Evolutionary conservation across 2,113 vertebrate species (phyloP).

Genomic region (Paralichthys olivaceus): DNA sequence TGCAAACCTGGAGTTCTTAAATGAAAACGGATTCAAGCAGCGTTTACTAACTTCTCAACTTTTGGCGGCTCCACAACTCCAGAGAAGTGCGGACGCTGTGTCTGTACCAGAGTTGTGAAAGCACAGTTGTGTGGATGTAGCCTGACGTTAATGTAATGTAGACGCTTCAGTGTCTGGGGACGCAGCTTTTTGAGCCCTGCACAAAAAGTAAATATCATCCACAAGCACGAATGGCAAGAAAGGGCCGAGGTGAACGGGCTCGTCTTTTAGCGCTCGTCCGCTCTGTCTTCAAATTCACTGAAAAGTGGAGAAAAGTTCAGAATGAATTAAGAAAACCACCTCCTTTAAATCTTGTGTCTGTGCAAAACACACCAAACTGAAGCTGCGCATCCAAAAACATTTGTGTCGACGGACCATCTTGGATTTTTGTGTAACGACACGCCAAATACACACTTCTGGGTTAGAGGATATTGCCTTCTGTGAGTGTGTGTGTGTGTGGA

Average conservation of each 20-base stretch:
- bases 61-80: too few species aligned
- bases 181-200: too few species aligned
- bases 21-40: too few species aligned
- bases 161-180: too few species aligned
- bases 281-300: conserved; percentile 16
- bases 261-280: background rate
- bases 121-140: too few species aligned
- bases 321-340: conserved; percentile 1
- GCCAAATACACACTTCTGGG: background rate
- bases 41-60: too few species aligned
- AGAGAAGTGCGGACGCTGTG: too few species aligned
- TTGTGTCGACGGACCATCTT: background rate
- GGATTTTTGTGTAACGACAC: background rate
- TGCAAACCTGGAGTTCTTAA: too few species aligned
- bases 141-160: too few species aligned
- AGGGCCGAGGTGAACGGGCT: background rate
- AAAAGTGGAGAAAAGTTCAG: too few species aligned
- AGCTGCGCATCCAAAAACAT: conserved; percentile 1
- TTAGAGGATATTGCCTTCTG: conserved; percentile 13
- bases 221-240: background rate
- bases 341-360: background rate
- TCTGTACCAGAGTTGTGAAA: too few species aligned
- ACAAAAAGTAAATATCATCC: too few species aligned
- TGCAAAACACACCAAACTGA: background rate
- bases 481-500: conserved; percentile 27